These are phyloP conservation scores for Drosophila nebulosa DNA, from an alignment of 1,140 invertebrate genomes.

Conservation along the genomic window DNA sequence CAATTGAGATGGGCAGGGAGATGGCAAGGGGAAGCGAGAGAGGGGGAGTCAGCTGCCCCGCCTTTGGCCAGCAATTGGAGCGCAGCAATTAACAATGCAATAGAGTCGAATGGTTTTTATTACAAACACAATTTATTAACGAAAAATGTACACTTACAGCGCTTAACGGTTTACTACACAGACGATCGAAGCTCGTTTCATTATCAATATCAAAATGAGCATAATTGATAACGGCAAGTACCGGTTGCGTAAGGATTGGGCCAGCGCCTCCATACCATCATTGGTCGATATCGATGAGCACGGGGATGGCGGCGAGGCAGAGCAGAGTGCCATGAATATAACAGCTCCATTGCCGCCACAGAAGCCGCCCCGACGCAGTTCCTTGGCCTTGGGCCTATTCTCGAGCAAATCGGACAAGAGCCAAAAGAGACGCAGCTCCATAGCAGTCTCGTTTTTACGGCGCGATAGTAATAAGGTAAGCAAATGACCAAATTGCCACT, in stretches of 20 bases:
- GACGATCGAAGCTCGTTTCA: slow-evolving; percentile 18
- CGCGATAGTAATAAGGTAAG: slow-evolving; percentile 78
- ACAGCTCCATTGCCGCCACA: slow-evolving; percentile 70
- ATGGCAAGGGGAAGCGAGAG: neutral
- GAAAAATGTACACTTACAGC: slow-evolving; percentile 51
- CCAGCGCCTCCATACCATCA: slow-evolving; percentile 80
- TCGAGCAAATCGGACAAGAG: slow-evolving; percentile 73
- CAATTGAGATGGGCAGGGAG: neutral
- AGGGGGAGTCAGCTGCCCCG: slow-evolving; percentile 3
- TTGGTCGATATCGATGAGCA: slow-evolving; percentile 81
- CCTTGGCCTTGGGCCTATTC: slow-evolving; percentile 72
- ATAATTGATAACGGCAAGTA: slow-evolving; percentile 76
- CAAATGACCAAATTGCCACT: neutral
- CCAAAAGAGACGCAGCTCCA: slow-evolving; percentile 79
- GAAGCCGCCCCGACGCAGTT: slow-evolving; percentile 77
- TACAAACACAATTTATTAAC: slow-evolving; percentile 22
- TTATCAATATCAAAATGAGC: slow-evolving; percentile 53
- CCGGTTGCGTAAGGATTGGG: slow-evolving; percentile 81
- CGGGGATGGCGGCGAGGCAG: slow-evolving; percentile 40
- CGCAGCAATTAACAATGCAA: slow-evolving; percentile 49
- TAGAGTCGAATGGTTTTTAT: slow-evolving; percentile 10
- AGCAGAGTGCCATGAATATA: slow-evolving; percentile 32
- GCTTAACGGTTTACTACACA: slow-evolving; percentile 20
- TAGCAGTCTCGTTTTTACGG: slow-evolving; percentile 72
- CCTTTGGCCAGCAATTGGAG: slow-evolving; percentile 36